A percentile compares a stretch with the other conserved stretches of the same genome.
Evolutionary conservation across 2,888 invertebrate genomes (phyloP).

Genomic region (Euzetes globulus): DNA sequence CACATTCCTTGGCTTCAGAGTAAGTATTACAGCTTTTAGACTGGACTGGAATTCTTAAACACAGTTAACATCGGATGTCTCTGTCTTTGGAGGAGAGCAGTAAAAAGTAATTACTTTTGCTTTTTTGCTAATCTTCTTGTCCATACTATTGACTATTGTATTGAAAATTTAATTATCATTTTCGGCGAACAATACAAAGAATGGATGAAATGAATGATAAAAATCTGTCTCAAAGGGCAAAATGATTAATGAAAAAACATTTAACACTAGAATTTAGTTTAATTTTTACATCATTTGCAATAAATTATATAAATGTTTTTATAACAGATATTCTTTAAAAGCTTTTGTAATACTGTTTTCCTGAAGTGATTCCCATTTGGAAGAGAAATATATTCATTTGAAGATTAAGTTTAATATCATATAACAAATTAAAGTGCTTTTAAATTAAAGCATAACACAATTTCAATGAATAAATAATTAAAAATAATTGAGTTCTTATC

Average conservation of each 20-base stretch:
- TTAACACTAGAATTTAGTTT: neutral
- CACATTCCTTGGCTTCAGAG: too few relatives aligned
- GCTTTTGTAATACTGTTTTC: neutral
- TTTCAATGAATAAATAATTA: neutral
- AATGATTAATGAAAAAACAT: conserved; percentile 4
- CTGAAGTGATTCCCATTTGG: neutral
- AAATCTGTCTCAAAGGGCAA: neutral
- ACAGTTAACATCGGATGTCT: neutral
- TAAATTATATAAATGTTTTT: neutral
- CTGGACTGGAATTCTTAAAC: neutral
- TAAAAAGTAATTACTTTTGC: neutral
- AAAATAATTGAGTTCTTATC: neutral
- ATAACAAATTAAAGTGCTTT: too few relatives aligned
- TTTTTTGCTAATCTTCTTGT: neutral
- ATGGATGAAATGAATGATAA: neutral
- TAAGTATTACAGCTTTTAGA: too few relatives aligned
- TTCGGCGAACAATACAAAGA: neutral
- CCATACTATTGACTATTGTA: neutral
- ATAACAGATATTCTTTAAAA: neutral
- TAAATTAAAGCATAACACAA: too few relatives aligned
- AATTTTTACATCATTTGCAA: conserved; percentile 1
- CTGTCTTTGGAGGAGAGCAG: neutral
- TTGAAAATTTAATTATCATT: neutral
- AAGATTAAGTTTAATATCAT: too few relatives aligned
- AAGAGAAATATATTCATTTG: neutral